Evolutionary conservation across 2,888 invertebrate species (phyloP).

Genomic region (Lasioglossum villosulum): DNA sequence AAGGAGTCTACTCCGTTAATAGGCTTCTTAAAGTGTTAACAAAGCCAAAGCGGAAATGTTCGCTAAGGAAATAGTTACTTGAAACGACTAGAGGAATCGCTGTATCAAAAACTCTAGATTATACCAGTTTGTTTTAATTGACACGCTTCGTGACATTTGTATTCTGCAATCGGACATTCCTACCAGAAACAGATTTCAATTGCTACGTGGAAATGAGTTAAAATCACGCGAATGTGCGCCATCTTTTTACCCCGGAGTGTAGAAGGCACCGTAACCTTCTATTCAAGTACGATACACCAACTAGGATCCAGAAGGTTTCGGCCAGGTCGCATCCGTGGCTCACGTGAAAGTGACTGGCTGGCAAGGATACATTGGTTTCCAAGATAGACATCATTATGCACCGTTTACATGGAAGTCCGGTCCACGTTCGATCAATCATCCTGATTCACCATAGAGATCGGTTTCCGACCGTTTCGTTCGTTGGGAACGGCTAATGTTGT

Average conservation of each 20-base stretch:
- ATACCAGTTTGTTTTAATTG: neutral
- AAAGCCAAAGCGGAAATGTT: too few species aligned
- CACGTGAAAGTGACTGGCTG: constrained; percentile 58
- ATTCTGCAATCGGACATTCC: neutral
- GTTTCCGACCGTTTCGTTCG: constrained; percentile 38
- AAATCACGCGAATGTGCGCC: neutral
- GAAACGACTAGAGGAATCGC: too few species aligned
- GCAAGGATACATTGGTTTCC: constrained; percentile 26
- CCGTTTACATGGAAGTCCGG: constrained; percentile 49
- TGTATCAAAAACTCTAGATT: neutral
- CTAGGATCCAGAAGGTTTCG: constrained; percentile 8
- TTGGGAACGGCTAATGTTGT: constrained; percentile 14
- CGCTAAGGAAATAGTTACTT: too few species aligned
- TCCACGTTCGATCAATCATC: constrained; percentile 48
- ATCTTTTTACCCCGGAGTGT: neutral
- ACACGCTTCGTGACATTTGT: neutral
- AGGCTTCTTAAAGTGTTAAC: too few species aligned
- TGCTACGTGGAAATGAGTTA: neutral
- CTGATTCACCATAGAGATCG: constrained; percentile 45
- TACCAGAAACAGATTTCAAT: neutral
- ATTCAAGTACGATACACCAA: neutral
- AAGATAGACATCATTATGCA: constrained; percentile 38
- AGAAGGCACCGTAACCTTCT: neutral
- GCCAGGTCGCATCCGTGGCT: constrained; percentile 28
- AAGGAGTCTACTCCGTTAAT: too few species aligned